phyloP scores from a whole-genome alignment of 2,113 vertebrate species.

The Mungos mungo region DNA sequence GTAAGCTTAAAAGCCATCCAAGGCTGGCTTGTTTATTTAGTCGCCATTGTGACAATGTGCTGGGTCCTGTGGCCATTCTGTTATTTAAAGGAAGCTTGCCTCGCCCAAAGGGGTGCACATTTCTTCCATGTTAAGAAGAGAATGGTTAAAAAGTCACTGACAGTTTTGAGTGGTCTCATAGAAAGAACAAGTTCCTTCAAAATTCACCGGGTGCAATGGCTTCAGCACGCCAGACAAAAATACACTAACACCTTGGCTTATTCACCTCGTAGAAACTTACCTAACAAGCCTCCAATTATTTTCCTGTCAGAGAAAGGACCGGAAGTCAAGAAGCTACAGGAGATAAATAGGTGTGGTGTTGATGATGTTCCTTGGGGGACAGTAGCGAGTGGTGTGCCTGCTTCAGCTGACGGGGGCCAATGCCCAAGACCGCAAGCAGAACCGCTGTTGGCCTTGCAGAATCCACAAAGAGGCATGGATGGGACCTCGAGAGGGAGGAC shows the following conservation, averaged over 20 bases:
- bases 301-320: not conserved
- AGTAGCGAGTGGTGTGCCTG: not conserved
- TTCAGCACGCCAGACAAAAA: not conserved
- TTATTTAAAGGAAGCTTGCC: not conserved
- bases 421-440: not conserved
- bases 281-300: not conserved
- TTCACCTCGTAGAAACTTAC: not conserved
- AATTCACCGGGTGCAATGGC: not conserved
- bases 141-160: not conserved
- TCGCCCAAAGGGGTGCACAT: not conserved
- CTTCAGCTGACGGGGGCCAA: not conserved
- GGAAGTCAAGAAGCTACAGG: not conserved
- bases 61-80: not conserved
- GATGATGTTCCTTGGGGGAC: not conserved
- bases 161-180: not conserved
- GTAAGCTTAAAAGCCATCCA: too few relatives aligned
- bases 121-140: not conserved
- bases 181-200: not conserved
- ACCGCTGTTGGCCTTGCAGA: not conserved
- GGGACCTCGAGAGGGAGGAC: not conserved
- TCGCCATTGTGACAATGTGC: too few relatives aligned
- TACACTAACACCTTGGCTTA: not conserved
- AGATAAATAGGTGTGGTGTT: accelerated
- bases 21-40: not conserved
- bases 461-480: not conserved